Base-by-base conservation (phyloP, 1,140 invertebrate genomes). In the Eumeta japonica region DNA sequence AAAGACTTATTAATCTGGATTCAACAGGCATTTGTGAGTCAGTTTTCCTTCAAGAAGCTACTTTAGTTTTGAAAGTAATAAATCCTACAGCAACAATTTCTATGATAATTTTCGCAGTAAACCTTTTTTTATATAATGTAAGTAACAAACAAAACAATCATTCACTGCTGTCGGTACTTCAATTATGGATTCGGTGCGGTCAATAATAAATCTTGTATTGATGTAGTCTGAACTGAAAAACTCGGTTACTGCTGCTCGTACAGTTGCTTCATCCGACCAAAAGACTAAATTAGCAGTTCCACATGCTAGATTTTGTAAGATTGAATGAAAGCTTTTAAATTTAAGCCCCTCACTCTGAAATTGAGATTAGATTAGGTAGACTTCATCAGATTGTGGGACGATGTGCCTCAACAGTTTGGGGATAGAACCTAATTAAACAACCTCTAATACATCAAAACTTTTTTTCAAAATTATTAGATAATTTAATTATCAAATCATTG, bases 121-220 rank as follows among this genome's bases (percentile, higher is more conserved):
- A 67, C 24, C 46, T 35, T 35, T 52, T 54, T 56, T 76, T 73
- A n/a, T n/a, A 37, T 75, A 75, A 38, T 52, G 41, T 7, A 65
- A 68, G 35, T 65, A 68, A 30, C 50, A 43, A 13, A 31, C 39
- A 20, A 58, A 35, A 37, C 53, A 28, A 34, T 55, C 31, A 20
- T 60, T 50, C 18, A 55, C 44, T 35, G 11, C 31, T 14, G 53
- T 29, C 11, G 60, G 63, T 11, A 44, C 46, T 52, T 72, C 53
- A 16, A 58, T 62, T 44, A 48, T 53, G 14, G 75, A 50, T 52
- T 75, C 67, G 37, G 60, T 71, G 35, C 65, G 70, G 35, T 74
- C 65, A 37, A 68, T 58, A 30, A 73, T 68, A 1, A 66, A 58
- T 46, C 65, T 47, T 31, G 50, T 60, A 41, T 59, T 48, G 28